Conservation (phyloP, 2,797 vertebrate species). For the Anguilla anguilla region DNA sequence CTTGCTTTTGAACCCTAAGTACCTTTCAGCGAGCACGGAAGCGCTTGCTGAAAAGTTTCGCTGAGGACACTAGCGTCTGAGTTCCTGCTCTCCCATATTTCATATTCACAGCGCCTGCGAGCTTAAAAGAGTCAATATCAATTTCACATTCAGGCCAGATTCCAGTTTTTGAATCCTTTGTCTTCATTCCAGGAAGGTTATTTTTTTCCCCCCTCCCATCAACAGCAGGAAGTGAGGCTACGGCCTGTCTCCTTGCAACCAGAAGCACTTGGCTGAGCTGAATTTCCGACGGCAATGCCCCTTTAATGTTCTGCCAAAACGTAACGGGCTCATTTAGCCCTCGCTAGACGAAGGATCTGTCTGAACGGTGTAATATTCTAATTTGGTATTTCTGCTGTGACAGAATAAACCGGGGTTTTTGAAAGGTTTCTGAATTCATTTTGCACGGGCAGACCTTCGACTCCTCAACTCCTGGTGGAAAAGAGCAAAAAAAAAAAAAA, state of each 20-base stretch:
- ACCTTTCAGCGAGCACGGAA: background rate
- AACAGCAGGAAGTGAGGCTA: conserved; percentile 55
- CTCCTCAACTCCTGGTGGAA: background rate
- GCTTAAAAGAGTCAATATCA: conserved; percentile 32
- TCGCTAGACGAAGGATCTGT: conserved; percentile 10
- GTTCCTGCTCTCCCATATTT: background rate
- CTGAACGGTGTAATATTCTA: conserved; percentile 13
- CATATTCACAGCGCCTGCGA: background rate
- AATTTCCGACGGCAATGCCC: conserved; percentile 4
- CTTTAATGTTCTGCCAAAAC: conserved; percentile 32
- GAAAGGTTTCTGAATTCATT: background rate
- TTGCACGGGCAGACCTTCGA: background rate
- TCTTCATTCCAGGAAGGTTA: conserved; percentile 54
- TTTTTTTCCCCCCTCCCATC: conserved; percentile 46
- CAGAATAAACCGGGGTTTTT: background rate
- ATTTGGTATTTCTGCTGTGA: background rate
- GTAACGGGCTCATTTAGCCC: conserved; percentile 9
- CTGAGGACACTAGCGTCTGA: background rate
- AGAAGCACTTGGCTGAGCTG: conserved; percentile 19
- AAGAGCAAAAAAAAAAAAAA: background rate
- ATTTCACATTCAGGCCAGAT: conserved; percentile 44
- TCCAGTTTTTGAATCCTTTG: conserved; percentile 50
- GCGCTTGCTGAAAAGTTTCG: background rate
- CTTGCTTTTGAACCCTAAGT: background rate
- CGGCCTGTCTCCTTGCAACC: conserved; percentile 18